Percentiles rank a stretch among this genome's conserved stretches.
phyloP scores from a whole-genome alignment of 2,113 vertebrate species.

The Perca fluviatilis region DNA sequence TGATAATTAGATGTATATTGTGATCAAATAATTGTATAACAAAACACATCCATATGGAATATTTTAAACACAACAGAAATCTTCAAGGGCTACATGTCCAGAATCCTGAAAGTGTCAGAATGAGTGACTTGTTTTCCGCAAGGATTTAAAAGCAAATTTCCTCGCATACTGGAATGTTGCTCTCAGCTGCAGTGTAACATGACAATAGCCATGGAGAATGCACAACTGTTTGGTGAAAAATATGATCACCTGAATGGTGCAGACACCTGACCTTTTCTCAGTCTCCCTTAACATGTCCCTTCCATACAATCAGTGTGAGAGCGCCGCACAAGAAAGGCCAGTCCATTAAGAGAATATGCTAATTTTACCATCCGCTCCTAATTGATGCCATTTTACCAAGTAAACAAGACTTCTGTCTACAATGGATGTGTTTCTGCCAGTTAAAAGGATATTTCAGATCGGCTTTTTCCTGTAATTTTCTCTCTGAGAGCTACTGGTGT shows the following conservation, averaged over 20 bases:
- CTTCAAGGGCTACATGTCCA: not conserved
- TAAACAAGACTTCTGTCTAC: slow-evolving; percentile 88
- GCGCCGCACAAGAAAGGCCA: slow-evolving; percentile 86
- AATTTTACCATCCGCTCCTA: slow-evolving; percentile 88
- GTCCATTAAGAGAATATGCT: slow-evolving; percentile 90
- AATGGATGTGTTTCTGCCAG: slow-evolving; percentile 85
- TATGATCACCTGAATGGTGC: slow-evolving; percentile 86
- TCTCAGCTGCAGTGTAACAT: slow-evolving; percentile 78
- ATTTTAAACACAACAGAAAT: slow-evolving; percentile 26
- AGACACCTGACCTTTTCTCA: slow-evolving; percentile 90
- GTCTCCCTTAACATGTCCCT: slow-evolving; percentile 88
- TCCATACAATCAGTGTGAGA: slow-evolving; percentile 84
- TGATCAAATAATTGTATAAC: not conserved
- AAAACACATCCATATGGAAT: slow-evolving; percentile 9
- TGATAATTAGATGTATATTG: not conserved
- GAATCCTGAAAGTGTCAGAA: slow-evolving; percentile 51
- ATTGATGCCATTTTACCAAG: slow-evolving; percentile 91
- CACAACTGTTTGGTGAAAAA: slow-evolving; percentile 87
- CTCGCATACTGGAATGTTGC: slow-evolving; percentile 62
- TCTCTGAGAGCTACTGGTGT: slow-evolving; percentile 86
- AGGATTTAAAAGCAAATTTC: slow-evolving; percentile 62
- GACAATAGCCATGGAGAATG: slow-evolving; percentile 85
- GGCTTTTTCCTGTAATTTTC: slow-evolving; percentile 88
- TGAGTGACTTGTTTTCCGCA: slow-evolving; percentile 66
- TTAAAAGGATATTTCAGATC: slow-evolving; percentile 86